phyloP scores from a whole-genome alignment of 2,888 invertebrate species.

The Caenorhabditis sp. region DNA sequence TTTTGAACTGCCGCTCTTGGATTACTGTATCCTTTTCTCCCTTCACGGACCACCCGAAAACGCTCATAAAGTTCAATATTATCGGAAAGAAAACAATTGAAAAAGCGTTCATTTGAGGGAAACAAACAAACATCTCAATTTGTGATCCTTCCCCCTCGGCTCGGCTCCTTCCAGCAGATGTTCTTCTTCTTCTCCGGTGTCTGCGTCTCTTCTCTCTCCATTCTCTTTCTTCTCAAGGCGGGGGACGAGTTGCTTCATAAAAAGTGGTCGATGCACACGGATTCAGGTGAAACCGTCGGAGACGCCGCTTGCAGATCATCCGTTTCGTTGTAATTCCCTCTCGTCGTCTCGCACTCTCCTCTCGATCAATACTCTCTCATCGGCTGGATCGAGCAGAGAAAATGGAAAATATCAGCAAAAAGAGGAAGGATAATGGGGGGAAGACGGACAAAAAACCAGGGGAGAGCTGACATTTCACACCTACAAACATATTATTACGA shows the following conservation, averaged over 20 bases:
- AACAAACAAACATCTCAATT: conserved; percentile 25
- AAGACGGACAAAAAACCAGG: too few species aligned
- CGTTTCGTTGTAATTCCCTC: conserved; percentile 6
- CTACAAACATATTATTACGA: conserved; percentile 23
- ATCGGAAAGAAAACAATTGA: conserved; percentile 7
- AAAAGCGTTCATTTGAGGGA: conserved; percentile 12
- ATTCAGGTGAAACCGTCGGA: conserved; percentile 4
- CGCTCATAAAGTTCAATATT: too few species aligned
- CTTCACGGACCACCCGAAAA: too few species aligned
- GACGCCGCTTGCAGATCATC: not conserved
- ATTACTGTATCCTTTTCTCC: too few species aligned
- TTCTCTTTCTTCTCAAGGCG: conserved; percentile 5
- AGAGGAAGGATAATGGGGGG: not conserved
- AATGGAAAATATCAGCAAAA: conserved; percentile 20
- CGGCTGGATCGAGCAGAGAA: conserved; percentile 3
- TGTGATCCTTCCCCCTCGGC: conserved; percentile 43
- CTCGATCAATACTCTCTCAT: conserved; percentile 29
- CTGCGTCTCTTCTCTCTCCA: not conserved
- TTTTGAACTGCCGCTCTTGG: too few species aligned
- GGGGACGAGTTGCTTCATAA: conserved; percentile 44
- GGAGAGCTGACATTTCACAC: too few species aligned
- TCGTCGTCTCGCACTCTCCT: not conserved
- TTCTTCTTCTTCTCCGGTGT: conserved; percentile 26
- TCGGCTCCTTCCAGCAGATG: conserved; percentile 29
- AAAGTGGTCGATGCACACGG: conserved; percentile 21